Conservation (phyloP, 2,113 vertebrate genomes). For the Poeciliopsis retropinna region DNA sequence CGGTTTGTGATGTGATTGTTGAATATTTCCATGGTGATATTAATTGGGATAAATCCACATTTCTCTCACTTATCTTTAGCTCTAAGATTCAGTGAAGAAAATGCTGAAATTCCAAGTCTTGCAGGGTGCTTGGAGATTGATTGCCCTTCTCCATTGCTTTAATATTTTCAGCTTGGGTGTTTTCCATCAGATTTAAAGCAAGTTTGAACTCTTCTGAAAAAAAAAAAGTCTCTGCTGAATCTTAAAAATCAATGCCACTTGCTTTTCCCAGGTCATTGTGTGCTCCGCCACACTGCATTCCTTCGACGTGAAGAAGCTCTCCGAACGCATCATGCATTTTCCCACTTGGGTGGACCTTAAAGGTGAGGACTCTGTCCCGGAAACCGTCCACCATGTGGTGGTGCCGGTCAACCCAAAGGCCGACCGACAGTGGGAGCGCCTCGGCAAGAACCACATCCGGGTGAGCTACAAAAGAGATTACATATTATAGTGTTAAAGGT, state of each 20-base stretch:
- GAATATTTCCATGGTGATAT: neutral
- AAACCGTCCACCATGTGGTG: constrained; percentile 96
- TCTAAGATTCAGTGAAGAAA: neutral
- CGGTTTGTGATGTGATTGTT: neutral
- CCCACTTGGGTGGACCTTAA: constrained; percentile 98
- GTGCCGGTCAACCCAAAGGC: constrained; percentile 92
- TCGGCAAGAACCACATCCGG: constrained; percentile 89
- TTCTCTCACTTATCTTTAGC: neutral
- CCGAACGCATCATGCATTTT: constrained; percentile 99
- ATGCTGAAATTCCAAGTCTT: neutral
- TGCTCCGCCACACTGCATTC: constrained; percentile 98
- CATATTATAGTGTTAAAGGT: neutral
- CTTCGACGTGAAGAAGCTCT: constrained; percentile 97
- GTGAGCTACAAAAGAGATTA: constrained; percentile 66
- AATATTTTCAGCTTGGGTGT: no score
- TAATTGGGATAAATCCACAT: neutral
- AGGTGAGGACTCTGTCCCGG: constrained; percentile 97
- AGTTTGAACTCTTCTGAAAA: no score
- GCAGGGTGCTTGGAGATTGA: neutral
- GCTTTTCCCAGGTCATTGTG: constrained; percentile 88
- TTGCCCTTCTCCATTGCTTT: no score
- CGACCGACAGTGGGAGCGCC: constrained; percentile 90
- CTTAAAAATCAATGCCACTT: neutral
- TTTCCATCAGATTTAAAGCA: no score
- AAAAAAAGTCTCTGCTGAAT: neutral